Evolutionary conservation across 2,797 vertebrate genomes (phyloP).

Genomic region (Bradypus variegatus): DNA sequence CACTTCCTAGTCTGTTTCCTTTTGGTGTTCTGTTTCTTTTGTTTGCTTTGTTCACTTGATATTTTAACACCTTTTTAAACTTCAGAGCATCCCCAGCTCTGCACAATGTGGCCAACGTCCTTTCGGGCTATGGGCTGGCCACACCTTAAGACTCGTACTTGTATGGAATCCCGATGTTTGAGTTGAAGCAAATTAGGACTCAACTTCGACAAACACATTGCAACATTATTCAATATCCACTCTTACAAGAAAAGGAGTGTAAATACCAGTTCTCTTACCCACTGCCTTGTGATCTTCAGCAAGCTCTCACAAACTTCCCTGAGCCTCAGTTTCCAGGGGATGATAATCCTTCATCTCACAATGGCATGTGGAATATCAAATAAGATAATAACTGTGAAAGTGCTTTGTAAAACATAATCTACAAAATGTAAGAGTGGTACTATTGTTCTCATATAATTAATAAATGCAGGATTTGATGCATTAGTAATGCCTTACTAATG

Average conservation of each 20-base stretch:
- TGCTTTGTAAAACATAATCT: conserved; percentile 7
- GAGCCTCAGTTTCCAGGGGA: conserved; percentile 6
- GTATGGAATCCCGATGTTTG: background rate
- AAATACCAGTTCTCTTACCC: background rate
- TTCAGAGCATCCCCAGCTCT: background rate
- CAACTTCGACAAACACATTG: fast-evolving
- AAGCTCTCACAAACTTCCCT: background rate
- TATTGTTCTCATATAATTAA: conserved; percentile 8
- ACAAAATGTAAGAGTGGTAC: background rate
- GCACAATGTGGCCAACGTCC: background rate
- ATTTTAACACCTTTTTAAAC: background rate
- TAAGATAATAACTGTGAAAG: conserved; percentile 16
- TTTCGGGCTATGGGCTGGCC: background rate
- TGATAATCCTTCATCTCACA: conserved; percentile 19
- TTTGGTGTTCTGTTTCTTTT: background rate
- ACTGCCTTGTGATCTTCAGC: background rate
- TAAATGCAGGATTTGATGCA: conserved; percentile 36
- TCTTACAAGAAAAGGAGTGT: background rate
- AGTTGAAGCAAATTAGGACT: background rate
- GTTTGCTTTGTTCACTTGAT: background rate
- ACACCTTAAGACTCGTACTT: background rate
- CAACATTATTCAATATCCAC: background rate
- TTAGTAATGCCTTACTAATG: conserved; percentile 10
- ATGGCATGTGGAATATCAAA: background rate
- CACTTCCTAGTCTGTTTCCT: background rate